Conservation (phyloP, 2,797 vertebrate species). For the Gephyroberyx darwinii region DNA sequence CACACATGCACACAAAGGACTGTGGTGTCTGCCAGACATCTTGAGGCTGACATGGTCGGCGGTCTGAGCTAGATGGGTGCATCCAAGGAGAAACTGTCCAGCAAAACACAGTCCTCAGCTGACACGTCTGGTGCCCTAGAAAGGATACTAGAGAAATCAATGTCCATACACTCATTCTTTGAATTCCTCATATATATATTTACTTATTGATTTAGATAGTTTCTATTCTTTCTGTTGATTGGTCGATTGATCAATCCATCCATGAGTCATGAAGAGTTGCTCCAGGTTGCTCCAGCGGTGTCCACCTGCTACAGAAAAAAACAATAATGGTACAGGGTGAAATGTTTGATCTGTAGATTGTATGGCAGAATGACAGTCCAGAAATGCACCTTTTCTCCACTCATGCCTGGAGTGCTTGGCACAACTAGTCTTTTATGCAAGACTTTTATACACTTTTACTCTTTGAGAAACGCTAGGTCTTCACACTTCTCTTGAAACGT, state of each 20-base stretch:
- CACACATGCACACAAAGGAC: conserved; percentile 20
- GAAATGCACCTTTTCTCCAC: neutral
- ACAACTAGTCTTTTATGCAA: neutral
- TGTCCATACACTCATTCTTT: neutral
- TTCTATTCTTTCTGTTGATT: too few species aligned
- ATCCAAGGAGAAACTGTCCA: conserved; percentile 54
- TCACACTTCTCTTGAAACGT: neutral
- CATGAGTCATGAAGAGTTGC: too few species aligned
- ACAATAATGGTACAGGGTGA: neutral
- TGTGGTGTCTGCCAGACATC: conserved; percentile 49
- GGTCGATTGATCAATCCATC: too few species aligned
- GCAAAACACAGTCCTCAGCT: conserved; percentile 31
- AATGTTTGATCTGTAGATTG: neutral
- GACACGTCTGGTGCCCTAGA: conserved; percentile 11
- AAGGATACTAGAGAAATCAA: conserved; percentile 7
- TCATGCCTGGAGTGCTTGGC: neutral
- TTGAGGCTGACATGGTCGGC: conserved; percentile 55
- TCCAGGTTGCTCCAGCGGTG: too few species aligned
- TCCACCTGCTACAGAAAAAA: neutral
- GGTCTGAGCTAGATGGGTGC: conserved; percentile 49
- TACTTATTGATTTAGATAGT: neutral
- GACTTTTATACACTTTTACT: neutral
- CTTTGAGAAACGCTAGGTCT: neutral
- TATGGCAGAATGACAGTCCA: neutral
- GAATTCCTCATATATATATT: conserved; percentile 3